Conservation (phyloP, 2,113 vertebrate genomes). For the Nansenia antarctica region DNA sequence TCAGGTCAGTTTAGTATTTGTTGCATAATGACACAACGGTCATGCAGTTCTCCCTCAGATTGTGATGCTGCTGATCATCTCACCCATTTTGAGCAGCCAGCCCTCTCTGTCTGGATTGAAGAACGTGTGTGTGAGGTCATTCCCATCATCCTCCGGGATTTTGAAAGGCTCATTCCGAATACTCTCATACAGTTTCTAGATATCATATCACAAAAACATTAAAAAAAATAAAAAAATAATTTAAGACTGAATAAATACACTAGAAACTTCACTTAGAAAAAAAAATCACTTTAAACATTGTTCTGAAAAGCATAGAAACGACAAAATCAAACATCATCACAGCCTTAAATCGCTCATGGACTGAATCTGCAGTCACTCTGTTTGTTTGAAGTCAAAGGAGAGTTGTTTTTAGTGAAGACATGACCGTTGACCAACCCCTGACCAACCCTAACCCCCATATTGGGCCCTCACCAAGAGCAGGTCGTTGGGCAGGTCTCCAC, state of each 20-base stretch:
- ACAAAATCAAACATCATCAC: background rate
- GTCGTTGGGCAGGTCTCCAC: slow-evolving; percentile 81
- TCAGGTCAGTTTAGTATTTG: too few relatives aligned
- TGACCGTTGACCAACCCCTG: too few relatives aligned
- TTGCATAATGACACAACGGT: background rate
- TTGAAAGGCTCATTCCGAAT: slow-evolving; percentile 94
- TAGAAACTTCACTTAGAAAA: too few relatives aligned
- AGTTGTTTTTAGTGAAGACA: too few relatives aligned
- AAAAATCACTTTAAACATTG: too few relatives aligned
- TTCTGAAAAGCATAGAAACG: too few relatives aligned
- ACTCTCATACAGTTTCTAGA: slow-evolving; percentile 87
- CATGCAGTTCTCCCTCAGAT: background rate
- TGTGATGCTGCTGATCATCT: slow-evolving; percentile 20
- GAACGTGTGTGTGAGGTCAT: slow-evolving; percentile 93
- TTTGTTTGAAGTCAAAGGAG: too few relatives aligned
- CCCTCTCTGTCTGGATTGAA: slow-evolving; percentile 94
- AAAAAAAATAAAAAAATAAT: background rate
- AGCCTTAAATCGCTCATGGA: background rate
- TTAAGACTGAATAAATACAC: background rate
- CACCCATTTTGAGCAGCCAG: slow-evolving; percentile 95
- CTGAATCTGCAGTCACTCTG: background rate
- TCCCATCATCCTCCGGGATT: slow-evolving; percentile 92
- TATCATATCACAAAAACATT: background rate
- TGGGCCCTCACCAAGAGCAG: slow-evolving; percentile 82
- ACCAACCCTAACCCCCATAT: background rate